Conservation (phyloP, 92 coral and sea anemone species). For the Palythoa grandis region DNA sequence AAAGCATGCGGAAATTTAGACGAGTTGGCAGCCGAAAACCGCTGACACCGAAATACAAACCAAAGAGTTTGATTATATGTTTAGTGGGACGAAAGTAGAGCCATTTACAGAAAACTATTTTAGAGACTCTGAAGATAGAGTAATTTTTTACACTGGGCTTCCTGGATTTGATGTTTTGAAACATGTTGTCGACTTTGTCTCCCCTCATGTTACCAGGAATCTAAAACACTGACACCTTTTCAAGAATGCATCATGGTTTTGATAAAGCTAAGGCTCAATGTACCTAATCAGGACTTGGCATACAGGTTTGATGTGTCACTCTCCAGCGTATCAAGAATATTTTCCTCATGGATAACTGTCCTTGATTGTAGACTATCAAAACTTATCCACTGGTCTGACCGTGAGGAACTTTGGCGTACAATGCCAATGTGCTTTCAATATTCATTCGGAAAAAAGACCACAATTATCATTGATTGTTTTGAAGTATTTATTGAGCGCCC, state of each 20-base stretch:
- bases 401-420: neutral
- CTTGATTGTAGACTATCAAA: neutral
- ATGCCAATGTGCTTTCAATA: neutral
- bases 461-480: neutral
- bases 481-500: neutral
- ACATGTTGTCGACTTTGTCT: slow-evolving; percentile 21
- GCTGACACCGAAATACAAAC: neutral
- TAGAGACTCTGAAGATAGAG: neutral
- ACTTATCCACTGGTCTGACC: neutral
- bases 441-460: neutral
- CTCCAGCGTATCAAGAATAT: slow-evolving; percentile 53
- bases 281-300: slow-evolving; percentile 64
- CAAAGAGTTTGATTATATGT: slow-evolving; percentile 53
- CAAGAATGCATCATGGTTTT: slow-evolving; percentile 51
- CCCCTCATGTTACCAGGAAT: slow-evolving; percentile 38
- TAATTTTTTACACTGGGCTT: neutral
- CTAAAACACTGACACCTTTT: slow-evolving; percentile 39
- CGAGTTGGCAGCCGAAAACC: no score
- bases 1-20: no score
- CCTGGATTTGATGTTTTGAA: neutral
- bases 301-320: slow-evolving; percentile 54
- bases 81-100: slow-evolving; percentile 16
- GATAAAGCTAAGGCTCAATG: slow-evolving; percentile 44
- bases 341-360: slow-evolving; percentile 46
- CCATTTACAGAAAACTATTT: neutral